Evolutionary conservation across 2,797 vertebrate genomes (phyloP).

Genomic region (Ceyx erithaca): DNA sequence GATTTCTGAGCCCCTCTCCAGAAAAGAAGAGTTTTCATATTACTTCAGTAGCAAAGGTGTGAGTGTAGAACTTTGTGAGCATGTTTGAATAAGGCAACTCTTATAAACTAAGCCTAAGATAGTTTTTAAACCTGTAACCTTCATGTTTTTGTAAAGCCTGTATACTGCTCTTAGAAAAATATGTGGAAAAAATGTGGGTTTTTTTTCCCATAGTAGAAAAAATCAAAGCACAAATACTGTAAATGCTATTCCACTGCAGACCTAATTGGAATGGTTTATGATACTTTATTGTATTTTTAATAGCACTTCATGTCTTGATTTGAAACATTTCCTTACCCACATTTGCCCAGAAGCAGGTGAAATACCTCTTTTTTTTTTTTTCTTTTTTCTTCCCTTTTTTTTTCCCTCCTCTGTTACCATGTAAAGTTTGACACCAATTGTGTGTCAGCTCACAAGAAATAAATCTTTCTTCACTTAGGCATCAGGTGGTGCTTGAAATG

Average conservation of each 20-base stretch:
- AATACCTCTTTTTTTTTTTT: not conserved
- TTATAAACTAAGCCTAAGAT: not conserved
- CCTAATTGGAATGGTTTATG: not conserved
- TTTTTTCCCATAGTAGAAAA: not conserved
- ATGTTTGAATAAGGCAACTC: not conserved
- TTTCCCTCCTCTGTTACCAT: too few species aligned
- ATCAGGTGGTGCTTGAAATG: too few species aligned
- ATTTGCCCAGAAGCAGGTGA: not conserved
- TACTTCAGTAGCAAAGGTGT: not conserved
- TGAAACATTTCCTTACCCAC: not conserved
- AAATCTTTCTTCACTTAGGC: too few species aligned
- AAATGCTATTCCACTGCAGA: not conserved
- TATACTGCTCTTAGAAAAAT: not conserved
- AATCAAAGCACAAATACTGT: not conserved
- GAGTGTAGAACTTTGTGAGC: not conserved
- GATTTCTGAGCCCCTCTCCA: not conserved
- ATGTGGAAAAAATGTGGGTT: too few species aligned
- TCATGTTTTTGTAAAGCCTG: not conserved
- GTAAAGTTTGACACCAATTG: too few species aligned
- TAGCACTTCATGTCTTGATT: not conserved
- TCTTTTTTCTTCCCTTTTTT: too few species aligned
- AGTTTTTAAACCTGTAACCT: not conserved
- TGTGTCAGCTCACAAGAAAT: too few species aligned
- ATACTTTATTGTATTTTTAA: not conserved
- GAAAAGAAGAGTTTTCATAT: not conserved